These are phyloP conservation scores for Nomada ruficornis DNA, from an alignment of 2,888 invertebrate genomes.

Conservation along the genomic window DNA sequence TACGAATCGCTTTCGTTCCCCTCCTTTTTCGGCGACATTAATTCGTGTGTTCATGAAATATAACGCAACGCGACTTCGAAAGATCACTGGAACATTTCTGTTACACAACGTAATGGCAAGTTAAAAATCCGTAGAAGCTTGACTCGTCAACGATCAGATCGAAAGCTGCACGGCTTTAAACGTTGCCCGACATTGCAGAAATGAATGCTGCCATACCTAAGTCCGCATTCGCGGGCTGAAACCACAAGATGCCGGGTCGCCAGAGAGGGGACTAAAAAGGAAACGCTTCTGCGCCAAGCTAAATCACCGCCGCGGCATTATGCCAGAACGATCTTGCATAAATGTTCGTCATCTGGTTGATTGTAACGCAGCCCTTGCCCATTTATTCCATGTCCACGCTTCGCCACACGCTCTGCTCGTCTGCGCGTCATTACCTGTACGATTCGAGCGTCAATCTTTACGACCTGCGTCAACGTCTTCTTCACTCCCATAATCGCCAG, in stretches of 20 bases:
- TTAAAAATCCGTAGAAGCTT: not conserved
- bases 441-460: slow-evolving; percentile 53
- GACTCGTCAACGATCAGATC: not conserved
- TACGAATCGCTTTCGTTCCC: not conserved
- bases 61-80: not conserved
- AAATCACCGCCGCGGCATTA: slow-evolving; percentile 57
- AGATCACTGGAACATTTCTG: not conserved
- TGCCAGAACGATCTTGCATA: slow-evolving; percentile 70
- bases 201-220: not conserved
- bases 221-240: slow-evolving; percentile 43
- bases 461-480: slow-evolving; percentile 52
- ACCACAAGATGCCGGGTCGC: slow-evolving; percentile 35
- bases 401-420: slow-evolving; percentile 10
- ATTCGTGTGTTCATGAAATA: not conserved
- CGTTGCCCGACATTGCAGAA: not conserved
- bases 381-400: slow-evolving; percentile 57
- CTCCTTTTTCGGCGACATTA: not conserved
- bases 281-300: slow-evolving; percentile 43
- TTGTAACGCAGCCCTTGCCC: slow-evolving; percentile 39
- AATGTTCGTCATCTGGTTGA: slow-evolving; percentile 65
- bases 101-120: not conserved
- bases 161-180: not conserved
- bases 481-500: not conserved
- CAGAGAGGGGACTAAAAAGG: slow-evolving; percentile 60
- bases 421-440: slow-evolving; percentile 48